Evolutionary conservation across 2,113 vertebrate species (phyloP).

Genomic region (Lipophrys pholis): DNA sequence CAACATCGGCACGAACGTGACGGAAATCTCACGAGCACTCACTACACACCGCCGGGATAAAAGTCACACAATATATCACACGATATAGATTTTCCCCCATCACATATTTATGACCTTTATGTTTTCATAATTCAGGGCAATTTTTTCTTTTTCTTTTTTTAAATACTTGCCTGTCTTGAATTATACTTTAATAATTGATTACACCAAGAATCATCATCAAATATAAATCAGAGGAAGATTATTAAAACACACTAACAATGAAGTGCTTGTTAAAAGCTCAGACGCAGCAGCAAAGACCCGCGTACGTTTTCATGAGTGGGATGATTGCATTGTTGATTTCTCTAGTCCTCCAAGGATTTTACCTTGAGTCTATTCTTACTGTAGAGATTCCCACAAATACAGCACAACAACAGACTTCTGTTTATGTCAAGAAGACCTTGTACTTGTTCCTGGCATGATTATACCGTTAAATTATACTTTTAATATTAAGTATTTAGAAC

Average conservation of each 20-base stretch:
- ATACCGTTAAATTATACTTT: neutral
- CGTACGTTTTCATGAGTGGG: constrained; percentile 31
- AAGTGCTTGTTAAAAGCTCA: constrained; percentile 10
- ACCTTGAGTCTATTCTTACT: neutral
- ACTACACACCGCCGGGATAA: neutral
- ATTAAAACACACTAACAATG: constrained; percentile 18
- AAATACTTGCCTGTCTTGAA: neutral
- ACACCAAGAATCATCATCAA: neutral
- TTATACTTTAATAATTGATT: neutral
- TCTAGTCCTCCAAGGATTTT: constrained; percentile 8
- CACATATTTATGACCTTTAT: neutral
- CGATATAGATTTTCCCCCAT: too few species aligned
- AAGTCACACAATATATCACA: neutral
- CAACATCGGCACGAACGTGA: neutral
- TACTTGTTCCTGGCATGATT: neutral
- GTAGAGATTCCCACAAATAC: neutral
- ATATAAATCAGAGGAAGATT: constrained; percentile 1
- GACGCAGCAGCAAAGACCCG: constrained; percentile 2
- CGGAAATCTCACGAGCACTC: neutral
- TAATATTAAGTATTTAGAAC: too few species aligned
- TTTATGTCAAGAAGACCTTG: neutral
- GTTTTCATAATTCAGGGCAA: neutral
- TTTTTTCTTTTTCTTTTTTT: too few species aligned
- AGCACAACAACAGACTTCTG: too few species aligned
- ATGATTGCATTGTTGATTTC: constrained; percentile 34